phyloP scores from a whole-genome alignment of 1,140 invertebrate species.

The Drosophila melanogaster region DNA sequence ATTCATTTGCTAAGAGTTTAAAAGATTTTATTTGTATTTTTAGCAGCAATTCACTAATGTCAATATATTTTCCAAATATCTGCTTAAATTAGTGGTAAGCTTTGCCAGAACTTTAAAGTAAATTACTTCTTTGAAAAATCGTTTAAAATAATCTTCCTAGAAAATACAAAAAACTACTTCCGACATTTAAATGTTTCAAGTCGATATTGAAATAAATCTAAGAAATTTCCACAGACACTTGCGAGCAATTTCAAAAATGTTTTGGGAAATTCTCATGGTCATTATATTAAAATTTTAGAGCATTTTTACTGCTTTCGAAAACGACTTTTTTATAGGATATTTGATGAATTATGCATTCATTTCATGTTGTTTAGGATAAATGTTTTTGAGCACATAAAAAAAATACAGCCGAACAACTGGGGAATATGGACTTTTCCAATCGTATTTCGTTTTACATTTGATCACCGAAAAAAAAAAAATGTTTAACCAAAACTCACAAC shows the following conservation, averaged over 20 bases:
- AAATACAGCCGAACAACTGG: conserved; percentile 8
- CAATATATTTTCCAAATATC: no score
- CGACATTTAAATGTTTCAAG: not conserved
- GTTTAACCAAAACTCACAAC: conserved; percentile 1
- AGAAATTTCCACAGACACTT: not conserved
- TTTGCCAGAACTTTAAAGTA: not conserved
- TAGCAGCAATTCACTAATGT: no score
- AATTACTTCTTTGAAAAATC: no score
- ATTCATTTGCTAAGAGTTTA: not conserved
- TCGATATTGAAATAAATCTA: not conserved
- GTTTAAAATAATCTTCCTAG: no score
- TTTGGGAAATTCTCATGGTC: not conserved
- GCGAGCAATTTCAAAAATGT: conserved; percentile 3
- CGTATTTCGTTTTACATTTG: conserved; percentile 1
- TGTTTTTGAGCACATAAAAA: conserved; percentile 32
- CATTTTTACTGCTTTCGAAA: not conserved
- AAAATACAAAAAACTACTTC: not conserved
- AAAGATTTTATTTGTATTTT: no score
- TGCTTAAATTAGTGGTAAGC: no score
- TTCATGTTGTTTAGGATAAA: conserved; percentile 6
- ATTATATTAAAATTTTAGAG: not conserved
- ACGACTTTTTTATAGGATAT: conserved; percentile 8
- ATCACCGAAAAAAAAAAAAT: conserved; percentile 17
- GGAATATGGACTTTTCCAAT: conserved; percentile 3
- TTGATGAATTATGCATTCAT: conserved; percentile 3